Conservation (phyloP, 2,888 invertebrate species). For the Strigamia maritima region DNA sequence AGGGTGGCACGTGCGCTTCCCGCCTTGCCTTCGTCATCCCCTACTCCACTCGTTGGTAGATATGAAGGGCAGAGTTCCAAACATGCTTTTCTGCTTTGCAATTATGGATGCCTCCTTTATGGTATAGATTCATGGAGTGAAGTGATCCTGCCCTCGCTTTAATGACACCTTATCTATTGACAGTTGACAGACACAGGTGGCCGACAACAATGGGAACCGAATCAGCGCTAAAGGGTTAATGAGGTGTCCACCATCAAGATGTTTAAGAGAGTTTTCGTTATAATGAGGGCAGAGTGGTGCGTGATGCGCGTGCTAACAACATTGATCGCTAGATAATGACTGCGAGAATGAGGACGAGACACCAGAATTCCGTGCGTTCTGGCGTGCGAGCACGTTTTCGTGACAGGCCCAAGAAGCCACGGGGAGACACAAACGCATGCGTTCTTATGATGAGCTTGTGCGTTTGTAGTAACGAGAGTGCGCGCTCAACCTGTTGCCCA, state of each 20-base stretch:
- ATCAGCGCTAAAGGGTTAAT: background rate
- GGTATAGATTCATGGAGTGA: background rate
- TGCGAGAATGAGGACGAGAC: background rate
- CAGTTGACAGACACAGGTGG: slow-evolving; percentile 4
- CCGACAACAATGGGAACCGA: background rate
- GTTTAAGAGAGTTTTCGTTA: background rate
- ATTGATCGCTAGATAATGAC: slow-evolving; percentile 22
- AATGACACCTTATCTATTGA: background rate
- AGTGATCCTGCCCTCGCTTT: background rate
- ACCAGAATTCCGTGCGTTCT: slow-evolving; percentile 2
- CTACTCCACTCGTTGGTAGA: background rate
- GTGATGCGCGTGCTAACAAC: slow-evolving; percentile 16
- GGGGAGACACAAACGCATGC: background rate
- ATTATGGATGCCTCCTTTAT: background rate
- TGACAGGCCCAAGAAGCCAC: slow-evolving; percentile 18
- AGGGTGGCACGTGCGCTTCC: background rate
- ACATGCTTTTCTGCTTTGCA: slow-evolving; percentile 4
- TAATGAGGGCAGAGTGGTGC: background rate
- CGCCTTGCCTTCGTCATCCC: background rate
- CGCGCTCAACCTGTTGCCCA: background rate
- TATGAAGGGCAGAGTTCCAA: slow-evolving; percentile 4
- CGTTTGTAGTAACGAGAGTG: background rate
- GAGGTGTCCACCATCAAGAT: background rate
- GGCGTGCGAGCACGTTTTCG: slow-evolving; percentile 6
- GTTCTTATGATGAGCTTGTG: background rate